These are phyloP conservation scores for Lepidurus couesii DNA, from an alignment of 1,140 invertebrate species.

Conservation along the genomic window DNA sequence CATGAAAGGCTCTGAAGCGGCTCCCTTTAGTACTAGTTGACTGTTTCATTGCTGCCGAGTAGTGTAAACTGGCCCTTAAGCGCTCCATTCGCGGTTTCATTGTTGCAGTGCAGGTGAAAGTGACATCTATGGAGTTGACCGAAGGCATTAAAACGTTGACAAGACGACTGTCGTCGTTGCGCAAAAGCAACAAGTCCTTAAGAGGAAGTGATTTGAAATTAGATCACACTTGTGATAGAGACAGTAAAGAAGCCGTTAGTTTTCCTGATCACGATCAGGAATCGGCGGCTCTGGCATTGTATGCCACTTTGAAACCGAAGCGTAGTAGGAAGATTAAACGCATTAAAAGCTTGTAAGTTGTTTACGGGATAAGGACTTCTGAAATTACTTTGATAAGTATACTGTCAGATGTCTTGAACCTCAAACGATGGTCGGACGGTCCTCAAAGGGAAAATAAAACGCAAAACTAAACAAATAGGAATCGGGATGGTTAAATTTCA, in stretches of 20 bases:
- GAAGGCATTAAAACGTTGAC: neutral
- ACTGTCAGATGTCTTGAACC: too few species aligned
- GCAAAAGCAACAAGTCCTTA: neutral
- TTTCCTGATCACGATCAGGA: neutral
- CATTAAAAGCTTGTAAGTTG: neutral
- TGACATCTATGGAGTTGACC: neutral
- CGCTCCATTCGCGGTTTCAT: too few species aligned
- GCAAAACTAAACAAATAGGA: neutral
- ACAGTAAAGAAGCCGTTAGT: neutral
- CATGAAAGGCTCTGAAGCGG: too few species aligned
- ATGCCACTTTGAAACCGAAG: neutral
- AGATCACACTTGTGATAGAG: neutral
- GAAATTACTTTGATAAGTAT: too few species aligned
- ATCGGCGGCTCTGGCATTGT: neutral
- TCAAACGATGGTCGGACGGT: too few species aligned
- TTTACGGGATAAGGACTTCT: too few species aligned
- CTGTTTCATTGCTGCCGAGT: too few species aligned
- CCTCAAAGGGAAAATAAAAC: too few species aligned
- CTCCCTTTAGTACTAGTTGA: too few species aligned
- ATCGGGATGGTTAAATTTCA: neutral
- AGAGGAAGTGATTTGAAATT: neutral
- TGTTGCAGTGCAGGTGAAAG: too few species aligned
- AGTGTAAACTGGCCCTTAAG: too few species aligned
- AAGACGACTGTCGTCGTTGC: neutral
- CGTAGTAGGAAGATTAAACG: neutral